Evolutionary conservation across 1,140 invertebrate genomes (phyloP), one percentile per base, ranked within the genome.

Genomic region (Homarus americanus): DNA sequence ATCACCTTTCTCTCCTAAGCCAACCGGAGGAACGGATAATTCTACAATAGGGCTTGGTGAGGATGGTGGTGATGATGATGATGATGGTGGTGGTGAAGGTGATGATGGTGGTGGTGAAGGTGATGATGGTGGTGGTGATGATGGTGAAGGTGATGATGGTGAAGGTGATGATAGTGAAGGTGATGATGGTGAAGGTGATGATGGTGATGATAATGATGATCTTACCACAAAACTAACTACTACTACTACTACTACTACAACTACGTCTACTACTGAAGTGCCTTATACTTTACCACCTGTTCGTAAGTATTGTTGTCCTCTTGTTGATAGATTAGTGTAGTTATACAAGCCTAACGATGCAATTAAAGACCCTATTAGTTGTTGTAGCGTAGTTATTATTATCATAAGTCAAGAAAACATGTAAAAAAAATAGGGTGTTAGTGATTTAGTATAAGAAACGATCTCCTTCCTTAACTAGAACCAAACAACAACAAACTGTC

Each of bases 231-330:
- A 12, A 5, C 9, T 32, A n/a, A 28, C 24, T 0, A 79, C 38
- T 10, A 66, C 28, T 38, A 73, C 72, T 0, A 82, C 83, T 15
- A 49, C 83, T 15, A 85, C 66, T n/a, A 44, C 66, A 24, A 72
- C 63, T 32, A 85, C 82, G 24, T 49, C 36, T 10, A 73, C 83
- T 24, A 85, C 40, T 2, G 7, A 49, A 49, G 28, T 20, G 0
- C 66, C 83, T 7, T 53, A 58, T 53, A 36, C 53, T 10, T 24
- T 85, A 44, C 83, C 83, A 4, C 83, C 83, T 20, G 53, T 38
- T 5, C 83, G 83, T 85, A 32, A 85, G 83, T 84, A 9, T n/a
- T n/a, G n/a, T n/a, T n/a, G n/a, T n/a, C n/a, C n/a, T n/a, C n/a
- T n/a, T n/a, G n/a, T n/a, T n/a, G n/a, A n/a, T n/a, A n/a, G n/a